Conservation (phyloP, 2,113 vertebrate genomes). For the Muntiacus muntjak region DNA sequence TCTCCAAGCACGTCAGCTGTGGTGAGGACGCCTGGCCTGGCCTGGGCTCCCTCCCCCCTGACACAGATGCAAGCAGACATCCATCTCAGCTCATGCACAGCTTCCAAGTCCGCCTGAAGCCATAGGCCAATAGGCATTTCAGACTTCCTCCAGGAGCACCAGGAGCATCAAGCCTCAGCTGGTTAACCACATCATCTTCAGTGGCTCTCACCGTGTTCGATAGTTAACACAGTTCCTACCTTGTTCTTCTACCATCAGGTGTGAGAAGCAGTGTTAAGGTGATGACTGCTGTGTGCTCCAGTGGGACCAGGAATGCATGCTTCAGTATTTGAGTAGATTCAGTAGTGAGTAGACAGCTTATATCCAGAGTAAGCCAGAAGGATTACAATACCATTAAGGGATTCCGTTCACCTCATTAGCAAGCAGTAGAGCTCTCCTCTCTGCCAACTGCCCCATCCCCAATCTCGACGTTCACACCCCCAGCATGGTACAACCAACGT, state of each 20-base stretch:
- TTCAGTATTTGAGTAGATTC: not conserved
- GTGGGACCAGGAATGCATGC: not conserved
- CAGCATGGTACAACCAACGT: accelerated
- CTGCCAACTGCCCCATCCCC: not conserved
- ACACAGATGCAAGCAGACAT: not conserved
- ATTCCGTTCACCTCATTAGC: not conserved
- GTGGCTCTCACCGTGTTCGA: not conserved
- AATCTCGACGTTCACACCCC: not conserved
- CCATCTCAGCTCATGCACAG: not conserved
- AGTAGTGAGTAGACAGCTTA: not conserved
- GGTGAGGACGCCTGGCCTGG: accelerated
- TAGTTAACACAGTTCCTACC: accelerated
- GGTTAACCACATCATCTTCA: not conserved
- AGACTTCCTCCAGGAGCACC: not conserved
- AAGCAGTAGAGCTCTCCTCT: not conserved
- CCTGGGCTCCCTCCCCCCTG: not conserved
- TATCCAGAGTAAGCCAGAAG: not conserved
- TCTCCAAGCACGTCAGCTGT: not conserved
- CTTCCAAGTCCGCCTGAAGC: not conserved
- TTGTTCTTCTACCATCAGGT: not conserved
- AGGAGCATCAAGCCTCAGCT: not conserved
- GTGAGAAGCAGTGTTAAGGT: not conserved
- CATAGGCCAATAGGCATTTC: accelerated
- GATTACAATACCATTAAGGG: not conserved
- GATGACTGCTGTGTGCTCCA: not conserved